Evolutionary conservation across 1,140 invertebrate genomes (phyloP).

Genomic region (Achroia grisella): DNA sequence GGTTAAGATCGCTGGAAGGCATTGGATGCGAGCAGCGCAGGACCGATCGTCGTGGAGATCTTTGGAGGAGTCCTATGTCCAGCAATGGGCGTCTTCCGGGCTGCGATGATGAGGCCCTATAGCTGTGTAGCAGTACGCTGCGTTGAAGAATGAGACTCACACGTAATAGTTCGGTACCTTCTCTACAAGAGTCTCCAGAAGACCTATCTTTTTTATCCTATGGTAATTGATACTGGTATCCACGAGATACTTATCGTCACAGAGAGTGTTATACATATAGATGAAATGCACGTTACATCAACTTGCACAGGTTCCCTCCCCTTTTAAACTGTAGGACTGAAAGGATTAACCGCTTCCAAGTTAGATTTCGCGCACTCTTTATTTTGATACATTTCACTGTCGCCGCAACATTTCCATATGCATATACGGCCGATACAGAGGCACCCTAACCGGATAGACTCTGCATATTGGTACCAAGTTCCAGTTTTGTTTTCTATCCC

Average conservation of each 20-base stretch:
- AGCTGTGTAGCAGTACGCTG: too few species aligned
- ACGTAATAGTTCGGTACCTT: too few species aligned
- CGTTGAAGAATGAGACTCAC: too few species aligned
- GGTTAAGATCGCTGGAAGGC: too few species aligned
- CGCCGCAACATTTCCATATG: not conserved
- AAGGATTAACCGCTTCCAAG: not conserved
- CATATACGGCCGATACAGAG: not conserved
- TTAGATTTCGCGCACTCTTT: not conserved
- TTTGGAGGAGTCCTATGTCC: too few species aligned
- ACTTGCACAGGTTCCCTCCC: not conserved
- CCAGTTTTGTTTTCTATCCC: not conserved
- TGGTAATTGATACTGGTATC: not conserved
- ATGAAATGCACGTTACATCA: not conserved
- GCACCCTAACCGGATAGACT: not conserved
- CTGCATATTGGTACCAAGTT: not conserved
- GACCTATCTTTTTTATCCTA: too few species aligned
- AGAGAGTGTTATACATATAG: not conserved
- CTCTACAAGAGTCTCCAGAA: too few species aligned
- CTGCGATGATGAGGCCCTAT: too few species aligned
- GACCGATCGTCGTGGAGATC: too few species aligned
- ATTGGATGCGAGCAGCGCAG: too few species aligned
- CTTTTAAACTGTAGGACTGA: not conserved
- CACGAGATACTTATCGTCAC: not conserved
- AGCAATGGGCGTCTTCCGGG: too few species aligned
- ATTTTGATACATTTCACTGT: not conserved